Conservation (phyloP, 2,113 vertebrate species). For the Crotalus helleri region DNA sequence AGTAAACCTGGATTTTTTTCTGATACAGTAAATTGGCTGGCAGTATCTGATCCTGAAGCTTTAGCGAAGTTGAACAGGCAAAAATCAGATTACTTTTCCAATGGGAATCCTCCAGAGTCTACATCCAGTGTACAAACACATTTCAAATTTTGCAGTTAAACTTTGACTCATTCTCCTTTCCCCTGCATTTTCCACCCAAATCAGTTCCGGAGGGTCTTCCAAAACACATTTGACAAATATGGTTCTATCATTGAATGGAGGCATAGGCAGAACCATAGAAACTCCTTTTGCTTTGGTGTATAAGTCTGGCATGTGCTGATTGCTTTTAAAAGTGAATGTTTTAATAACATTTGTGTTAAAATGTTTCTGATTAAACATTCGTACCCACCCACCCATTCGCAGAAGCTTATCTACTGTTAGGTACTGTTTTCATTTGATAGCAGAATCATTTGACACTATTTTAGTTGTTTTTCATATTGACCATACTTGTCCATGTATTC, state of each 20-base stretch:
- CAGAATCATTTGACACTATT: neutral
- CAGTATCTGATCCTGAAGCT: neutral
- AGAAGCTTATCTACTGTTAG: neutral
- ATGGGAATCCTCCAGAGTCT: neutral
- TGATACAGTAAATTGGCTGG: neutral
- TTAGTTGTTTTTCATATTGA: neutral
- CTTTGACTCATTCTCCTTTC: neutral
- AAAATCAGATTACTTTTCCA: neutral
- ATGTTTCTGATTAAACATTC: neutral
- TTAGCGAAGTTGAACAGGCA: neutral
- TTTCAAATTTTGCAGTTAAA: neutral
- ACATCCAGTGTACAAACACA: neutral
- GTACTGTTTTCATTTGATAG: constrained; percentile 4
- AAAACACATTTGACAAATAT: neutral
- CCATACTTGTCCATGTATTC: neutral
- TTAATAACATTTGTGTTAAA: neutral
- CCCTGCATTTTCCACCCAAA: neutral
- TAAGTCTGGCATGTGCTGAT: neutral
- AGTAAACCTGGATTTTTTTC: neutral
- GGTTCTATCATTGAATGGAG: neutral
- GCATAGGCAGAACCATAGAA: neutral
- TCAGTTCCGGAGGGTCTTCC: neutral
- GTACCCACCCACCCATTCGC: neutral
- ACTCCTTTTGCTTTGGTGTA: neutral
- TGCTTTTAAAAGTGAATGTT: neutral